Percentiles rank a stretch among this genome's conserved stretches.
phyloP scores from a whole-genome alignment of 2,888 invertebrate genomes.

The Plusia festucae region DNA sequence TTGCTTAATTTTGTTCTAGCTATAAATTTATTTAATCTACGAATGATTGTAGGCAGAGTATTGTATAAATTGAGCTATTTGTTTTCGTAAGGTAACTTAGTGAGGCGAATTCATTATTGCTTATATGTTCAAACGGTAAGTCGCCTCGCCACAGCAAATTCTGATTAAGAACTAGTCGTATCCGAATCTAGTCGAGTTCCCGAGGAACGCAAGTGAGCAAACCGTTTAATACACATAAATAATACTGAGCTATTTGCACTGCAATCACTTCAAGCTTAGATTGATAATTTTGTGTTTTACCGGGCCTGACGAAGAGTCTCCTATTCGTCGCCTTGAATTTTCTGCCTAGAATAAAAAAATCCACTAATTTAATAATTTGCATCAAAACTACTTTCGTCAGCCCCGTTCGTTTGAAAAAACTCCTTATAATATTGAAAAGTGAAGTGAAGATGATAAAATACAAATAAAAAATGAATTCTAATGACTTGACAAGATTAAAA shows the following conservation, averaged over 20 bases:
- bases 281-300: constrained; percentile 66
- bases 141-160: neutral
- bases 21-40: constrained; percentile 28
- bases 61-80: constrained; percentile 58
- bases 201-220: neutral
- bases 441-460: constrained; percentile 16
- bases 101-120: constrained; percentile 4
- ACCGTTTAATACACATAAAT: neutral
- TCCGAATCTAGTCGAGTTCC: constrained; percentile 1
- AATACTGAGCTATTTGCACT: constrained; percentile 59
- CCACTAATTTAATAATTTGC: constrained; percentile 65
- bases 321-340: constrained; percentile 74
- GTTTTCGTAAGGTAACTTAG: constrained; percentile 14
- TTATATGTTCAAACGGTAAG: neutral
- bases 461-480: constrained; percentile 12
- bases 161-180: neutral
- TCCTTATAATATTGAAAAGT: constrained; percentile 61
- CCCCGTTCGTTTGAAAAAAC: constrained; percentile 70
- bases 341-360: constrained; percentile 74
- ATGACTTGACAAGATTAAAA: constrained; percentile 43
- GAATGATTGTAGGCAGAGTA: constrained; percentile 32
- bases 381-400: constrained; percentile 72
- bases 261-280: constrained; percentile 64
- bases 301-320: constrained; percentile 75
- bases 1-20: constrained; percentile 35